Evolutionary conservation across 2,797 vertebrate genomes (phyloP), one percentile per base, ranked within the genome.

Genomic region (Scyliorhinus canicula): DNA sequence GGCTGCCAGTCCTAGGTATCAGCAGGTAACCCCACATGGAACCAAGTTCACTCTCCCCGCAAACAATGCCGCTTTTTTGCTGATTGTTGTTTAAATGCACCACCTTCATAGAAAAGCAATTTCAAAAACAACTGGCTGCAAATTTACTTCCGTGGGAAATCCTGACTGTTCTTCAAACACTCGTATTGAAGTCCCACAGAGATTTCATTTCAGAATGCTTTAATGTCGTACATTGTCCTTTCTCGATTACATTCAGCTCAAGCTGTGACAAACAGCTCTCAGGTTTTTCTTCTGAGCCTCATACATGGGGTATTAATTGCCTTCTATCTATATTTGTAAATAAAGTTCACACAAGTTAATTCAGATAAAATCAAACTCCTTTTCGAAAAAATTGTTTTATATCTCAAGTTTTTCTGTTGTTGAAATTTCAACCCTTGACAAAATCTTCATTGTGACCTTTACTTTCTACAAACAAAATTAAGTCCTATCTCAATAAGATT

Each of bases 171-270:
- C 35, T 93, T 93, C 63, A 93, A 93, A 93, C 55, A 40, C 24
- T 93, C 21, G 44, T 63, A 93, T 65, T 93, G 19, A 93, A 63
- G 88, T 93, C 60, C n/a, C 35, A 63, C 60, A 65, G 60, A 67
- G 60, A 93, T 44, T 93, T 93, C 63, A 63, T 93, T 93, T 65
- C n/a, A 11, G 90, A 67, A 67, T 19, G 14, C 60, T 93, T 93
- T 67, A 67, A 93, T 63, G 31, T 47, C 44, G 63, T 40, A 63
- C 8, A 67, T 12, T n/a, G 60, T 28, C 67, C 21, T 57, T 31
- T 93, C 65, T 26, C 40, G 40, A 93, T 93, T 93, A 93, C n/a
- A 67, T 47, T 67, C 44, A 93, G n/a, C 67, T 65, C 90, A 93
- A 44, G 40, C 63, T 67, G 40, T 28, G 90, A 44, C n/a, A 65